These are phyloP conservation scores for Poecilia picta DNA, from an alignment of 2,797 vertebrate species.

Conservation along the genomic window DNA sequence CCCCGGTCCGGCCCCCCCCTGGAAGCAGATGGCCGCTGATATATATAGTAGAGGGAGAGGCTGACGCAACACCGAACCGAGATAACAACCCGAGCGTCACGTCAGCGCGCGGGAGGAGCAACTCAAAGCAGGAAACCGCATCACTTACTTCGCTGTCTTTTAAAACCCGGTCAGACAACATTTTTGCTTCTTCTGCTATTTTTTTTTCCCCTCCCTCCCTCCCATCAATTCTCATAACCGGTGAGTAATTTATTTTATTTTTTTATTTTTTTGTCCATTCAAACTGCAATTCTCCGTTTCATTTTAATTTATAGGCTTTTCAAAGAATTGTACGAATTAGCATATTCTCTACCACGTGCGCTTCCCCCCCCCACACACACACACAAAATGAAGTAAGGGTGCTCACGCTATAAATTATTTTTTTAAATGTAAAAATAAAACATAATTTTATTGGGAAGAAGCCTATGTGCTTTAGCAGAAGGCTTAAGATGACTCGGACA, in stretches of 20 bases:
- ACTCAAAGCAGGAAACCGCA: slow-evolving; percentile 22
- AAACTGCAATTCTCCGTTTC: neutral
- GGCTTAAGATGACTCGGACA: neutral
- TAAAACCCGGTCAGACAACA: neutral
- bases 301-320: neutral
- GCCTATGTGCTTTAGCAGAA: neutral
- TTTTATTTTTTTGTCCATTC: no score
- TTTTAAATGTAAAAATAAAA: neutral
- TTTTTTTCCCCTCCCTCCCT: neutral
- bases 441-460: neutral
- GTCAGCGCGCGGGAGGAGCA: slow-evolving; percentile 7
- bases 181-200: neutral
- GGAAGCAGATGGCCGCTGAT: slow-evolving; percentile 65
- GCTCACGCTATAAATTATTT: neutral
- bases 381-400: neutral
- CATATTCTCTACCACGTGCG: neutral
- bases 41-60: slow-evolving; percentile 68
- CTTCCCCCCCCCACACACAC: neutral
- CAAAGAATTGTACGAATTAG: neutral
- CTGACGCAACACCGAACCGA: slow-evolving; percentile 80
- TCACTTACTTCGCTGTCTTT: neutral
- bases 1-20: slow-evolving; percentile 64
- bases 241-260: slow-evolving; percentile 51
- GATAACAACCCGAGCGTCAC: slow-evolving; percentile 51
- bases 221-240: slow-evolving; percentile 9